Percentiles rank a stretch among this genome's conserved stretches.
Conservation (phyloP, 2,888 invertebrate species). For the Amaurobius ferox region DNA sequence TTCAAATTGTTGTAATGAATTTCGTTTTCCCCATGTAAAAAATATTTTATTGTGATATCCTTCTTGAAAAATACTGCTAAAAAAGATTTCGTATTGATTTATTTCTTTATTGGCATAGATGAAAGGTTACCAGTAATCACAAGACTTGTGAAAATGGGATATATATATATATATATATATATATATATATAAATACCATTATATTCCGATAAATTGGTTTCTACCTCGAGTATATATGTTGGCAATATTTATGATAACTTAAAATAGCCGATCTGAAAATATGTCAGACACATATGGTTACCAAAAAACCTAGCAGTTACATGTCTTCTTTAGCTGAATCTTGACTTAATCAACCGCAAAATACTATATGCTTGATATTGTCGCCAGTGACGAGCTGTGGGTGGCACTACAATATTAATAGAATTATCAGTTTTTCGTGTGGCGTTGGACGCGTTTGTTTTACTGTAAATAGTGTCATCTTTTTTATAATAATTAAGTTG, state of each 20-base stretch:
- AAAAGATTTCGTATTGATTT: no score
- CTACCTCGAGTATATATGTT: not conserved
- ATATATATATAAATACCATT: not conserved
- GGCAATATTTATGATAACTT: not conserved
- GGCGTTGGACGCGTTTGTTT: no score
- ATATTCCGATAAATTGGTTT: not conserved
- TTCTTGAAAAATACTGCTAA: no score
- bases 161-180: not conserved
- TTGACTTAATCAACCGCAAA: constrained; percentile 15
- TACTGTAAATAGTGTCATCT: no score
- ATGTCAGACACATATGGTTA: not conserved
- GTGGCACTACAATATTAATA: no score
- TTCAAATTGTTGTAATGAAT: no score
- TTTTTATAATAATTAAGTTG: no score
- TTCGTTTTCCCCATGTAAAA: no score
- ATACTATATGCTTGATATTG: not conserved
- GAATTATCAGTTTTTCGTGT: no score
- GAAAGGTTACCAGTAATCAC: no score
- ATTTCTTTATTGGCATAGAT: no score
- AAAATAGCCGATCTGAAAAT: constrained; percentile 16
- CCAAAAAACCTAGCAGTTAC: not conserved
- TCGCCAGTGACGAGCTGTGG: not conserved
- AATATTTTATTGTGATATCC: no score
- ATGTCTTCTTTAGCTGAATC: not conserved
- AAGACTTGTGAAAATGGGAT: not conserved